Evolutionary conservation across 2,797 vertebrate species (phyloP).

Genomic region (Brotula barbata): DNA sequence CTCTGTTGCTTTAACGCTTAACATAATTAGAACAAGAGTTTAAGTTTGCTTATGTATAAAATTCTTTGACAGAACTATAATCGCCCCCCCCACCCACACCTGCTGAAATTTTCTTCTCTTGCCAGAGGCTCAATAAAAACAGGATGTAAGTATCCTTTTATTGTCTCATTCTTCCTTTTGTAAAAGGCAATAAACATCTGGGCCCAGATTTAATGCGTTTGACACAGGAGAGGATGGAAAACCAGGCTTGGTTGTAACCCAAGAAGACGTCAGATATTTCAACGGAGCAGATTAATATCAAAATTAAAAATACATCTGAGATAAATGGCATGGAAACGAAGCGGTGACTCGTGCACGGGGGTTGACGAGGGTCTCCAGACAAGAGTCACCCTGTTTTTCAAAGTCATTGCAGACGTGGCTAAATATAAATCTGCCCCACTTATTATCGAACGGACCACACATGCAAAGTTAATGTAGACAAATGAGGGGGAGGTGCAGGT

Average conservation of each 20-base stretch:
- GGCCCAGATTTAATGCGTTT: slow-evolving; percentile 22
- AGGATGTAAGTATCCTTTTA: slow-evolving; percentile 49
- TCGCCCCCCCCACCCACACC: slow-evolving; percentile 46
- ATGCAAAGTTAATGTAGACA: slow-evolving; percentile 80
- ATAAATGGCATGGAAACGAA: neutral
- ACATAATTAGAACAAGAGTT: slow-evolving; percentile 70
- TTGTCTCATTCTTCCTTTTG: slow-evolving; percentile 50
- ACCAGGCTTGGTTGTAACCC: slow-evolving; percentile 1
- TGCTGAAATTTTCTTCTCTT: slow-evolving; percentile 52
- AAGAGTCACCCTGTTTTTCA: slow-evolving; percentile 71
- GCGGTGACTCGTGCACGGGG: slow-evolving; percentile 21
- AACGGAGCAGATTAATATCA: slow-evolving; percentile 5
- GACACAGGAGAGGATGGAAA: slow-evolving; percentile 6
- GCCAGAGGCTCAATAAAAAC: slow-evolving; percentile 53
- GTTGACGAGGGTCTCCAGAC: slow-evolving; percentile 57
- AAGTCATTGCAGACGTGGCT: slow-evolving; percentile 75
- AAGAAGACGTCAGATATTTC: slow-evolving; percentile 7
- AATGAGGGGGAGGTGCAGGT: slow-evolving; percentile 74
- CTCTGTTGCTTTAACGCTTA: slow-evolving; percentile 67
- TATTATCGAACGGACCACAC: slow-evolving; percentile 71
- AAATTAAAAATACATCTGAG: neutral
- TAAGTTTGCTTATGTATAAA: slow-evolving; percentile 61
- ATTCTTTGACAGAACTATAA: slow-evolving; percentile 70
- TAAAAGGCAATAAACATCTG: slow-evolving; percentile 46
- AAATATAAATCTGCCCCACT: slow-evolving; percentile 82